These are phyloP conservation scores for Salvelinus alpinus DNA, from an alignment of 2,113 vertebrate species.

Conservation along the genomic window DNA sequence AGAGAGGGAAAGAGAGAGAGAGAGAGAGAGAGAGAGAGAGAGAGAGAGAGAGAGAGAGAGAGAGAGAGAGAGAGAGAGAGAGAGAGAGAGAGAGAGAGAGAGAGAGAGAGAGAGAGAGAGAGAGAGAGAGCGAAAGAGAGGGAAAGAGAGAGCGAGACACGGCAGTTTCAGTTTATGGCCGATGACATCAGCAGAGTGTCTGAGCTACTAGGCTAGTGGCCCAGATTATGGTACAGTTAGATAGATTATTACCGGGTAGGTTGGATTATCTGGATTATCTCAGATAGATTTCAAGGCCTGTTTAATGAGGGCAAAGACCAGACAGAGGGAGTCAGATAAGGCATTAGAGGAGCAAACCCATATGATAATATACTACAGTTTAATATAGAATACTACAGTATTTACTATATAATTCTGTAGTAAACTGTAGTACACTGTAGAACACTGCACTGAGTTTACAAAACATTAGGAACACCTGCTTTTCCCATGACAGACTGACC, in stretches of 20 bases:
- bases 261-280: conserved; percentile 16
- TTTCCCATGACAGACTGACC: too few relatives aligned
- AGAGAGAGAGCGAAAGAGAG: not conserved
- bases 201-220: conserved; percentile 25
- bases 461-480: too few relatives aligned
- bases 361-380: not conserved
- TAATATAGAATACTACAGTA: too few relatives aligned
- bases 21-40: conserved; percentile 3
- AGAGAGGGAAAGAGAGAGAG: conserved; percentile 8
- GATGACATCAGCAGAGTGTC: conserved; percentile 43
- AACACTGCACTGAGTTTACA: too few relatives aligned
- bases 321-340: not conserved
- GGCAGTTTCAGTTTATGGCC: conserved; percentile 11
- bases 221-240: conserved; percentile 11
- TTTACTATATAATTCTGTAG: too few relatives aligned
- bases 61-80: not conserved
- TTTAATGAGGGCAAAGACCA: not conserved
- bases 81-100: conserved; percentile 4
- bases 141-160: not conserved
- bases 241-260: conserved; percentile 23
- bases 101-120: conserved; percentile 19
- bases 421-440: too few relatives aligned
- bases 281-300: conserved; percentile 3
- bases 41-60: conserved; percentile 12
- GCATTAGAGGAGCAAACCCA: not conserved